Conservation (phyloP, 2,797 vertebrate genomes). For the Smutsia gigantea region DNA sequence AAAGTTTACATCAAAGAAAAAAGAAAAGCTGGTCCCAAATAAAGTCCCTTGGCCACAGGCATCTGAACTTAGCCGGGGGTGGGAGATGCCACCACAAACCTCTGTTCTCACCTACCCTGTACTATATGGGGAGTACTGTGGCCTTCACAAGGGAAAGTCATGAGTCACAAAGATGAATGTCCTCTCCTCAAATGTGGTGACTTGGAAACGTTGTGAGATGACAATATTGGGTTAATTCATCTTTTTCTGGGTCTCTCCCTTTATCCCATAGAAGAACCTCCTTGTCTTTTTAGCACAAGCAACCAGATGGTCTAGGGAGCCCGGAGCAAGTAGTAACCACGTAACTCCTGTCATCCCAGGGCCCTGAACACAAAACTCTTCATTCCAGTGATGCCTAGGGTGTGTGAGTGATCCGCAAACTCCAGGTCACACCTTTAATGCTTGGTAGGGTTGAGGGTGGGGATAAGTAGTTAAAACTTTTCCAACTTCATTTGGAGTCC, state of each 20-base stretch:
- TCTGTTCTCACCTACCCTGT: neutral
- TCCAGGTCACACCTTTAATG: neutral
- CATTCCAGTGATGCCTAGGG: neutral
- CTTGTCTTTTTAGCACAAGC: neutral
- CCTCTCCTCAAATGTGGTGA: neutral
- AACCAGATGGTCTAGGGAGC: neutral
- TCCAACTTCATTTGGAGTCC: neutral
- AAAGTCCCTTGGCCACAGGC: neutral
- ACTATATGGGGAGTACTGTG: fast-evolving
- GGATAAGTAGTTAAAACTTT: neutral
- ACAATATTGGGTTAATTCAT: neutral
- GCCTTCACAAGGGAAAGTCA: neutral
- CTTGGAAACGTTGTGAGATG: neutral
- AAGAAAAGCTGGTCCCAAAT: neutral
- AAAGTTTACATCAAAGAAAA: neutral
- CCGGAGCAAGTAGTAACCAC: neutral
- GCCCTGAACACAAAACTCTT: neutral
- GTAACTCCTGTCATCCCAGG: fast-evolving
- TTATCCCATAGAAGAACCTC: neutral
- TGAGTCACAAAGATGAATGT: neutral
- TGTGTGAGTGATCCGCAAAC: neutral
- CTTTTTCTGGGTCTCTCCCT: neutral
- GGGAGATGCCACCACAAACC: fast-evolving
- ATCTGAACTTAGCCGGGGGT: neutral
- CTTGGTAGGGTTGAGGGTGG: neutral